Percentiles rank a stretch among this genome's conserved stretches.
Evolutionary conservation across 2,113 vertebrate genomes (phyloP).

Genomic region (Leptocoma aspasia): DNA sequence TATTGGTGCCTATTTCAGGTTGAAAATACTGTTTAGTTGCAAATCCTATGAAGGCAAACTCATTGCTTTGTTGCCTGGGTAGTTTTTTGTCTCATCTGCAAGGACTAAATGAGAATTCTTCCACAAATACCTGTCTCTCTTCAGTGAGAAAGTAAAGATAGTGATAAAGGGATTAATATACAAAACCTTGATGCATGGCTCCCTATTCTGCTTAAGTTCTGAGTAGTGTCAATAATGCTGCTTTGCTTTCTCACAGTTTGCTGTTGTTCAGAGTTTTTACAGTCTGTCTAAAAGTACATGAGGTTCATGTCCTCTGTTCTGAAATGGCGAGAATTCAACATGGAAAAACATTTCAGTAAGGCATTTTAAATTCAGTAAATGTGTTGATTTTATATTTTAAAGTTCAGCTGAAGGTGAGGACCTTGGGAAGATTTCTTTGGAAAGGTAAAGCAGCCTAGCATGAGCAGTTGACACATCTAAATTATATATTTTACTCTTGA

Average conservation of each 20-base stretch:
- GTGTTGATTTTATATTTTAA: background rate
- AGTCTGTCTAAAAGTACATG: background rate
- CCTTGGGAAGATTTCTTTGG: background rate
- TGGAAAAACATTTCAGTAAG: background rate
- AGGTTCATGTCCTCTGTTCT: background rate
- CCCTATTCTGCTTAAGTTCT: background rate
- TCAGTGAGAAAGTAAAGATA: background rate
- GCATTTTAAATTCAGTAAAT: background rate
- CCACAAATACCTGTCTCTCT: background rate
- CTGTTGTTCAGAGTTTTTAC: background rate
- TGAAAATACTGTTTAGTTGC: background rate
- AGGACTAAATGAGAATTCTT: background rate
- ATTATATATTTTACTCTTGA: background rate
- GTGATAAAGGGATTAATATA: background rate
- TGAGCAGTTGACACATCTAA: constrained; percentile 6
- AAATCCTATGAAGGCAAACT: background rate
- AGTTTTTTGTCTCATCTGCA: background rate
- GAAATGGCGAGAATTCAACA: background rate
- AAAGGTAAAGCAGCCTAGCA: background rate
- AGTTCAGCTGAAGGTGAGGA: background rate
- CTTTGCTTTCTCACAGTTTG: background rate
- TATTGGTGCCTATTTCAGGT: background rate
- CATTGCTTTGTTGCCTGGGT: background rate
- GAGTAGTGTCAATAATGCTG: background rate
- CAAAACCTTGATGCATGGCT: background rate